A percentile compares a stretch with the other conserved stretches of the same genome.
Evolutionary conservation across 2,888 invertebrate species (phyloP).

Genomic region (Dusona sp.): DNA sequence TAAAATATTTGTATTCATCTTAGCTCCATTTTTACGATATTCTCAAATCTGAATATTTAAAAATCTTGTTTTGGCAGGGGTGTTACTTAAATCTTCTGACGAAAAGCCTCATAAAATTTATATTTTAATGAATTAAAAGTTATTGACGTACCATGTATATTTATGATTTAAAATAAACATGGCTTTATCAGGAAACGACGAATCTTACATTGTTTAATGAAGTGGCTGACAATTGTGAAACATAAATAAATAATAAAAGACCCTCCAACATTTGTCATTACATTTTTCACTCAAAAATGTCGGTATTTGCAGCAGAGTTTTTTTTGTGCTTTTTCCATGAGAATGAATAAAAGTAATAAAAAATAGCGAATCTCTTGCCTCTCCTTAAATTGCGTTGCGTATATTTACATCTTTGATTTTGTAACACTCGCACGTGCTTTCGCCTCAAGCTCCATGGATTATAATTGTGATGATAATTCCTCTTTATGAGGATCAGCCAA

Average conservation of each 20-base stretch:
- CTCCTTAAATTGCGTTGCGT: neutral
- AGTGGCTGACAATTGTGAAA: no score
- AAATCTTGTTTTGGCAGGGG: neutral
- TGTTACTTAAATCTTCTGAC: no score
- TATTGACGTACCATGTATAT: no score
- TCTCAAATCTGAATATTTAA: neutral
- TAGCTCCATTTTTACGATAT: no score
- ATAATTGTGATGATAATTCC: conserved; percentile 54
- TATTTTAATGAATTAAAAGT: no score
- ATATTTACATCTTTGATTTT: conserved; percentile 12
- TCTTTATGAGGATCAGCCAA: conserved; percentile 55
- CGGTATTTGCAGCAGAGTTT: neutral
- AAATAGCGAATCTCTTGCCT: neutral
- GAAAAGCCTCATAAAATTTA: no score
- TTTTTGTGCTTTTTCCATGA: neutral
- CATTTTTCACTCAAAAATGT: neutral
- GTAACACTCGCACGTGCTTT: conserved; percentile 16
- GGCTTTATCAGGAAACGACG: no score
- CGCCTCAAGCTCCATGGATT: conserved; percentile 31
- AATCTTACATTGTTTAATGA: no score
- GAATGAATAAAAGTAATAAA: neutral
- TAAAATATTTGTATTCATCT: neutral
- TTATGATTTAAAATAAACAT: no score
- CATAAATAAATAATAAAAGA: neutral
- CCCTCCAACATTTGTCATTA: neutral